Evolutionary conservation across 1,140 invertebrate genomes (phyloP).

Genomic region (Lordiphosa collinella): DNA sequence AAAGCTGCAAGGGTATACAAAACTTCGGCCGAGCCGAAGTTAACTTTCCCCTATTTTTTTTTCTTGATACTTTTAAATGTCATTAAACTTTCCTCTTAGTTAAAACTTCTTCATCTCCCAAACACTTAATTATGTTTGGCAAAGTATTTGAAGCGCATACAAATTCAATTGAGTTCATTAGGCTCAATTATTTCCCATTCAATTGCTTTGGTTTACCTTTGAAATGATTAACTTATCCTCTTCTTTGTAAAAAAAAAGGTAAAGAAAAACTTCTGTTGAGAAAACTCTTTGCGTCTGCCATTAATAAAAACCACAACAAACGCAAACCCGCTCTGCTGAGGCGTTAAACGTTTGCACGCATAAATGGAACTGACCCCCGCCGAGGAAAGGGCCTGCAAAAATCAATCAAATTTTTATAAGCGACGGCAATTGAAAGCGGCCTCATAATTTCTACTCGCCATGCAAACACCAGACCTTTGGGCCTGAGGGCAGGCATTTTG

Average conservation of each 20-base stretch:
- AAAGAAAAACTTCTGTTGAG: neutral
- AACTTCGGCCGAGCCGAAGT: no score
- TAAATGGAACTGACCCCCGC: slow-evolving; percentile 37
- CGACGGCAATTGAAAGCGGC: slow-evolving; percentile 33
- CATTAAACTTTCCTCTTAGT: neutral
- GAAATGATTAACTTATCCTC: slow-evolving; percentile 13
- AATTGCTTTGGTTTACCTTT: slow-evolving; percentile 8
- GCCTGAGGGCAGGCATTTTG: slow-evolving; percentile 5
- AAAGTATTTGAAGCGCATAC: slow-evolving; percentile 1
- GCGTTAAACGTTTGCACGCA: slow-evolving; percentile 57
- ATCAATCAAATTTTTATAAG: slow-evolving; percentile 44
- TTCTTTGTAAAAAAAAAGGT: neutral
- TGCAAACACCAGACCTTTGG: neutral
- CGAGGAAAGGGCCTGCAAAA: slow-evolving; percentile 19
- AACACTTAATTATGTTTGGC: neutral
- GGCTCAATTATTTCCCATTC: slow-evolving; percentile 4
- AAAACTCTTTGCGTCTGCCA: neutral
- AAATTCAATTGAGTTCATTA: slow-evolving; percentile 4
- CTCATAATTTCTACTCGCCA: slow-evolving; percentile 15
- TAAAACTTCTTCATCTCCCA: neutral
- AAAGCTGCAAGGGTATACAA: no score
- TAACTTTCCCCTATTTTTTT: no score
- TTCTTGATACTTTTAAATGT: no score
- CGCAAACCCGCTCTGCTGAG: slow-evolving; percentile 9
- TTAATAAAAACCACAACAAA: slow-evolving; percentile 15